Percentiles rank a stretch among this genome's conserved stretches.
Evolutionary conservation across 2,113 vertebrate species (phyloP).

Genomic region (Ailuropoda melanoleuca): DNA sequence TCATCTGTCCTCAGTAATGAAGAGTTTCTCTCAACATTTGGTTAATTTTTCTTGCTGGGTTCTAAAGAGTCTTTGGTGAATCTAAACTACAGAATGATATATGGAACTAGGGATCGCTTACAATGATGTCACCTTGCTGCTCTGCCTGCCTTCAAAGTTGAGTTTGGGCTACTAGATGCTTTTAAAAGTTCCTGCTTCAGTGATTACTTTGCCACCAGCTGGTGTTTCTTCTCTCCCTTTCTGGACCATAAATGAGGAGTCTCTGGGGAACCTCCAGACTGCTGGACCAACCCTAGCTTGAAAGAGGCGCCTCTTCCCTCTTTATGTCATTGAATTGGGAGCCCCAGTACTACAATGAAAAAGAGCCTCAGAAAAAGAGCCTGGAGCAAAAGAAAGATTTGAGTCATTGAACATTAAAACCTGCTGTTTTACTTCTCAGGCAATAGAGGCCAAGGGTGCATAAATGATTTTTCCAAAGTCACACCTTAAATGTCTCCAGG

Average conservation of each 20-base stretch:
- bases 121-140: not conserved
- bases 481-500: not conserved
- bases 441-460: not conserved
- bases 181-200: not conserved
- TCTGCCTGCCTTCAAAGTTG: not conserved
- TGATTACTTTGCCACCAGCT: not conserved
- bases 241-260: not conserved
- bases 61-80: not conserved
- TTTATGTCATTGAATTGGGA: not conserved
- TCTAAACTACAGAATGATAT: not conserved
- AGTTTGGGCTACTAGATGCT: not conserved
- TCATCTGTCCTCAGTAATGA: not conserved
- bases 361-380: not conserved
- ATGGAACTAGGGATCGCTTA: not conserved
- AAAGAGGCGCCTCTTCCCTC: not conserved
- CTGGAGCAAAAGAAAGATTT: not conserved
- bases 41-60: slow-evolving; percentile 15
- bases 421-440: not conserved
- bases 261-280: not conserved
- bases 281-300: not conserved
- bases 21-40: not conserved
- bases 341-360: not conserved
- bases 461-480: not conserved
- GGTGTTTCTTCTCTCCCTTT: not conserved
- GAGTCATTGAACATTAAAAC: not conserved